Base-by-base conservation (phyloP, 2,888 invertebrate genomes). In the Criorhina ranunculi region DNA sequence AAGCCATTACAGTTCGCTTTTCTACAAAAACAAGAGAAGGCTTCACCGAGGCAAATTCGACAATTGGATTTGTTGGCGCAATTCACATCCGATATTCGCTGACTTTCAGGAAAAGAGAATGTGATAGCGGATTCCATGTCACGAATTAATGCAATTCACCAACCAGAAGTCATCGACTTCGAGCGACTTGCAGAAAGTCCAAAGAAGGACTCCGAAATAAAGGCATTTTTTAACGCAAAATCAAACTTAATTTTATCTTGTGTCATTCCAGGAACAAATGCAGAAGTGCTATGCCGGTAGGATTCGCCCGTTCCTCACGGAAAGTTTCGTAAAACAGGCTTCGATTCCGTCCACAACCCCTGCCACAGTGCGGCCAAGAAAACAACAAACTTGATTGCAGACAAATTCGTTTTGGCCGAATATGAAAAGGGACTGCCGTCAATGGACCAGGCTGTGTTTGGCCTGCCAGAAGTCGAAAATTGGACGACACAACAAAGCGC, bases 241-340 rank as follows among this genome's bases (percentile, higher is more conserved):
- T 44, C 49, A 19, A 15, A 69, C 19, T 59, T 40, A 70, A 19
- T 19, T 53, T 19, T 55, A 46, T 35, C 33, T 15, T 24, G 44
- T 9, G 15, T 33, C 42, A 53, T 62, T 60, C 62, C 70, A 19
- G 70, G 55, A 3, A 60, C 44, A 19, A 19, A 60, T 2, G n/a
- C 40, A 29, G 62, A 75, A 24, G 64, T 79, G 33, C 55, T n/a
- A 17, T 75, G 78, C 57, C 1, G 31, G 8, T 1, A 53, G 3
- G 31, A 8, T 12, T 0, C 12, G n/a, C n/a, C n/a, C n/a, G n/a
- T n/a, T n/a, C n/a, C n/a, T n/a, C n/a, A n/a, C n/a, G n/a, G n/a
- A n/a, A n/a, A n/a, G n/a, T n/a, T n/a, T n/a, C n/a, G n/a, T n/a
- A n/a, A n/a, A n/a, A n/a, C n/a, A n/a, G n/a, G n/a, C n/a, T n/a